Evolutionary conservation across 1,140 invertebrate species (phyloP), one percentile per base, ranked within the genome.

Genomic region (Neuroterus valhalla): DNA sequence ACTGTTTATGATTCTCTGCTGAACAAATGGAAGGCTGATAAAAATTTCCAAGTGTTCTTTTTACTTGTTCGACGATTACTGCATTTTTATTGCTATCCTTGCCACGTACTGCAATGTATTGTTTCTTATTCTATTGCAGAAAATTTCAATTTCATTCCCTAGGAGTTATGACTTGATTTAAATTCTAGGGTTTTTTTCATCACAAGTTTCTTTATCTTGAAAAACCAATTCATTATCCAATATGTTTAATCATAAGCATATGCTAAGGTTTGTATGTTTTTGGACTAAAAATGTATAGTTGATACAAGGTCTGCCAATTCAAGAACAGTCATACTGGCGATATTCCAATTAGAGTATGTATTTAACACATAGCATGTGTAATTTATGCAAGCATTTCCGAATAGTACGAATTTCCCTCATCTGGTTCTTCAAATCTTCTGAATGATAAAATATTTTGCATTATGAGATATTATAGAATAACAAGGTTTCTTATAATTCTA

Each of bases 401-500:
- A 62, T 31, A 14, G 66, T 68, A 10, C 11, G 44, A 68, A 44
- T 68, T 43, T 68, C 23, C 6, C 31, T 50, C 46, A n/a, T 0
- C 12, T 50, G 68, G 12, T 38, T 48, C 19, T 26, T 12, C 2
- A 46, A 44, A 55, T 8, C 38, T 3, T 31, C 1, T 38, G 11
- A n/a, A 69, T 31, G 19, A 70, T n/a, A 38, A 17, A 21, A 67
- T 26, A 44, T 66, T 26, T 75, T 11, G 26, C 17, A 74, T 8
- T 62, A 66, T 62, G 55, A 62, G 12, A 38, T 31, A 14, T 31
- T 12, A 38, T 15, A 31, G 26, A 31, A 31, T 8, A 62, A 31
- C n/a, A 26, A 26, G 31, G 71, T 52, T 46, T 19, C 12, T 78
- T 50, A 66, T 71, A 26, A 70, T 76, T 15, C 12, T 62, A 26